phyloP scores from a whole-genome alignment of 2,113 vertebrate species.

The Neolamprologus caudopunctatus region DNA sequence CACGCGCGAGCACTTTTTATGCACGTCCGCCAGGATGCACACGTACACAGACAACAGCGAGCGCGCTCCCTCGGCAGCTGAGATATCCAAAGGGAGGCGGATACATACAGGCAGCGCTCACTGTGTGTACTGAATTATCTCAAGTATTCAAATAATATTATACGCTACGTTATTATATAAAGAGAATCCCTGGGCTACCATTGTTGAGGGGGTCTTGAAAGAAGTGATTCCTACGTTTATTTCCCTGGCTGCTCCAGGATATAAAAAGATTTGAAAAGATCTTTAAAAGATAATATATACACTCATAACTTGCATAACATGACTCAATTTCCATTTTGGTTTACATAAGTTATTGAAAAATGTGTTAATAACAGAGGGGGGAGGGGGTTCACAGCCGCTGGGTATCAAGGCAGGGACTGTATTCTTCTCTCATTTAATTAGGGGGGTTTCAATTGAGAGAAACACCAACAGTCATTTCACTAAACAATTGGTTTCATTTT shows the following conservation, averaged over 20 bases:
- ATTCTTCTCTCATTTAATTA: conserved; percentile 34
- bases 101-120: background rate
- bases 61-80: background rate
- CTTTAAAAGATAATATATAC: background rate
- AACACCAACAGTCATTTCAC: background rate
- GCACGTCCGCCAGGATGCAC: background rate
- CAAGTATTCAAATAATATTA: conserved; percentile 26
- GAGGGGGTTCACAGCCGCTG: background rate
- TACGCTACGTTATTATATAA: background rate
- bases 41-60: background rate
- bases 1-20: background rate
- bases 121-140: conserved; percentile 2
- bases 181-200: conserved; percentile 3
- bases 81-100: conserved; percentile 10
- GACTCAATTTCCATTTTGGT: conserved; percentile 20
- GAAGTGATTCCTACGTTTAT: conserved; percentile 15
- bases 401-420: background rate
- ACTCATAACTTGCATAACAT: background rate
- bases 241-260: conserved; percentile 15
- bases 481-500: background rate
- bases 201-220: conserved; percentile 18
- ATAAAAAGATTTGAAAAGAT: conserved; percentile 14
- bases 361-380: background rate
- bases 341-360: conserved; percentile 35
- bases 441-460: background rate